phyloP scores from a whole-genome alignment of 2,888 invertebrate species.

The Alloscopus bannaensis region DNA sequence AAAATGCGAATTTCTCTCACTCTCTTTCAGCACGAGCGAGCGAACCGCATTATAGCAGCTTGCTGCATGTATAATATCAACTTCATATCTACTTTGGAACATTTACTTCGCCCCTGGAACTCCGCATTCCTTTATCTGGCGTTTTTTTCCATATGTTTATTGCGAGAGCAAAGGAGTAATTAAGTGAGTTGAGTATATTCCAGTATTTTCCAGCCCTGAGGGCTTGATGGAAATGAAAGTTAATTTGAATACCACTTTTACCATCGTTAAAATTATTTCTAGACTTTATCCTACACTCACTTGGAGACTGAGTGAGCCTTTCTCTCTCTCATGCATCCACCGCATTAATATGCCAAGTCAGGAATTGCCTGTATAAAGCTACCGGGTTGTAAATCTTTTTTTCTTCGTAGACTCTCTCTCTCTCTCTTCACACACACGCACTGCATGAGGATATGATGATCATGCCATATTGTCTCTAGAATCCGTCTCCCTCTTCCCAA shows the following conservation, averaged over 20 bases:
- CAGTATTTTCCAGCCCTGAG: slow-evolving; percentile 54
- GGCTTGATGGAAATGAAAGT: slow-evolving; percentile 60
- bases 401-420: background rate
- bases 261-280: slow-evolving; percentile 57
- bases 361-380: slow-evolving; percentile 27
- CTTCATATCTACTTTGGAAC: too few relatives aligned
- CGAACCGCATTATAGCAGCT: too few relatives aligned
- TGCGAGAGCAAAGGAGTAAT: slow-evolving; percentile 39
- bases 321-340: slow-evolving; percentile 14
- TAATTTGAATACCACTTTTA: slow-evolving; percentile 61
- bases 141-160: too few relatives aligned
- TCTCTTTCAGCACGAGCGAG: too few relatives aligned
- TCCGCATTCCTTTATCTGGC: too few relatives aligned
- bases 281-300: background rate
- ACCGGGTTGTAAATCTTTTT: slow-evolving; percentile 30
- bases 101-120: too few relatives aligned
- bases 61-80: too few relatives aligned
- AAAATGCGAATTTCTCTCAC: slow-evolving; percentile 24
- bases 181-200: too few relatives aligned
- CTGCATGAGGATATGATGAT: too few relatives aligned
- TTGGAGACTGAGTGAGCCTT: too few relatives aligned
- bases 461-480: too few relatives aligned
- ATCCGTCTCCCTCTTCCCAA: background rate
- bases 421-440: background rate
- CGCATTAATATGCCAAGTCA: slow-evolving; percentile 55